Evolutionary conservation across 2,888 invertebrate species (phyloP).

Genomic region (Spicauda simplicius): DNA sequence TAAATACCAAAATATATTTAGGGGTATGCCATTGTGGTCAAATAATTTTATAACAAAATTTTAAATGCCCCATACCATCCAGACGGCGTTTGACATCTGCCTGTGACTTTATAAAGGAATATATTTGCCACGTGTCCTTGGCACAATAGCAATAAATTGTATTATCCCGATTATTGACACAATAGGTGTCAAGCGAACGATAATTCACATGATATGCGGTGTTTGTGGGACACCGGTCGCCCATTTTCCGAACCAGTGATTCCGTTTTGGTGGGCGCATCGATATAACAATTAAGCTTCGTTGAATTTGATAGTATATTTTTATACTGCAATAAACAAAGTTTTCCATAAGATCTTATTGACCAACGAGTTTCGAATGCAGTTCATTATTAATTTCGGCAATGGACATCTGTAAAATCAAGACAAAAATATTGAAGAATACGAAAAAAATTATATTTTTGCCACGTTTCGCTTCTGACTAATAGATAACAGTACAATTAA

Average conservation of each 20-base stretch:
- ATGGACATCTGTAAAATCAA: no score
- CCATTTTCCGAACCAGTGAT: constrained; percentile 49
- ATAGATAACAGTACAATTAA: no score
- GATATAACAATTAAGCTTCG: constrained; percentile 10
- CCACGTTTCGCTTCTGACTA: no score
- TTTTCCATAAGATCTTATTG: no score
- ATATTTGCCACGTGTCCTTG: constrained; percentile 69
- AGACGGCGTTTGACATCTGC: constrained; percentile 67
- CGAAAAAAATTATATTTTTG: no score
- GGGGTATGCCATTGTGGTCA: constrained; percentile 49
- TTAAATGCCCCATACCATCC: constrained; percentile 50
- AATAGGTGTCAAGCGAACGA: constrained; percentile 71
- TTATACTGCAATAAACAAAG: not conserved
- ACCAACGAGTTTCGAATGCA: no score
- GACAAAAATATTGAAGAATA: no score
- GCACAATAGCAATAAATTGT: constrained; percentile 64
- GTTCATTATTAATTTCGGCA: no score
- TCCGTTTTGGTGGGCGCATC: constrained; percentile 39
- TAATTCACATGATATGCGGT: constrained; percentile 60
- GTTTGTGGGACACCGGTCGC: constrained; percentile 42
- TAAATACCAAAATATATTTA: constrained; percentile 57
- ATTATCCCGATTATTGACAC: constrained; percentile 67
- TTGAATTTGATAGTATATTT: not conserved
- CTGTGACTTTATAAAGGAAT: constrained; percentile 50
- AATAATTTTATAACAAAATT: constrained; percentile 55